A percentile compares a stretch with the other conserved stretches of the same genome.
Conservation (phyloP, 1,140 invertebrate genomes). For the Plectrocnemia conspersa region DNA sequence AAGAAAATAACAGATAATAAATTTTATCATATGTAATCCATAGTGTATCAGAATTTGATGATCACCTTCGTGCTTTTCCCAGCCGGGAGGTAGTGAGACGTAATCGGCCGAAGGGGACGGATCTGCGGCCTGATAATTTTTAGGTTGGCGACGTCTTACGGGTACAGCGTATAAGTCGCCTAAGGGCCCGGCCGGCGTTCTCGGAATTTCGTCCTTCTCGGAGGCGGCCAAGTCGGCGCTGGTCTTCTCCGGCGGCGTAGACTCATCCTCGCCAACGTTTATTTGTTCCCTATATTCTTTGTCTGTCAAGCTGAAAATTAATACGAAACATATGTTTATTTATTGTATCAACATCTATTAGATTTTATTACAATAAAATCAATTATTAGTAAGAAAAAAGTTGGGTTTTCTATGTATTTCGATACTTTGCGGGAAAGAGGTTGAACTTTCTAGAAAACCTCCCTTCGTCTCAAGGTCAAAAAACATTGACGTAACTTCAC, state of each 20-base stretch:
- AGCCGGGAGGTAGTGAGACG: conserved; percentile 68
- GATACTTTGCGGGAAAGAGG: too few relatives aligned
- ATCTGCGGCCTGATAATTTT: conserved; percentile 47
- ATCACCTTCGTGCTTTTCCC: conserved; percentile 89
- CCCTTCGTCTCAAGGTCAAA: too few relatives aligned
- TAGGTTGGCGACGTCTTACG: conserved; percentile 56
- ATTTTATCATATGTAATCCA: neutral
- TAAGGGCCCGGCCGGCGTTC: conserved; percentile 64
- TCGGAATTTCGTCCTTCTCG: conserved; percentile 57
- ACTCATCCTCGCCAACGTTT: conserved; percentile 44
- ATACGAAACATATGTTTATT: neutral
- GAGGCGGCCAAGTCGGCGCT: conserved; percentile 47
- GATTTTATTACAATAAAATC: too few relatives aligned
- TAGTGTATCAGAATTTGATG: neutral
- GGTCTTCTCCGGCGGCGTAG: conserved; percentile 49
- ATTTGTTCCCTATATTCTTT: conserved; percentile 45
- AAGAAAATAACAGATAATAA: neutral
- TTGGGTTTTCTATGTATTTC: too few relatives aligned
- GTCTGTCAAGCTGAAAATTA: conserved; percentile 41
- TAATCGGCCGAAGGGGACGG: conserved; percentile 20
- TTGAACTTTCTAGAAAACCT: too few relatives aligned
- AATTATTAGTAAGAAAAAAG: too few relatives aligned
- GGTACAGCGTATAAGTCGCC: conserved; percentile 72
- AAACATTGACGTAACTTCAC: too few relatives aligned
- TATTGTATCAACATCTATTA: neutral